Evolutionary conservation across 2,797 vertebrate species (phyloP).

Genomic region (Aplochiton taeniatus): DNA sequence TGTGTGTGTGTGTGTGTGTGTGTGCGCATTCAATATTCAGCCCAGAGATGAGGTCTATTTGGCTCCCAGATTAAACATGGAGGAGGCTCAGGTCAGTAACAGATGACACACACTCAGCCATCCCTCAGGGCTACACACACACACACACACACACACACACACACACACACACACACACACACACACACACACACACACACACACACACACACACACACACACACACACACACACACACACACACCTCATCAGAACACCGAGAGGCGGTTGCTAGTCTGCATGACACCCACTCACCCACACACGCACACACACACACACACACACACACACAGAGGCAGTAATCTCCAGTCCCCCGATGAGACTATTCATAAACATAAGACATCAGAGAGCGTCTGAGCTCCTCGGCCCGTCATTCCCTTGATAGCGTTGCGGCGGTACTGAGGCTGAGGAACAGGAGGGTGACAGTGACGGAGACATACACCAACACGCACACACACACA

Average conservation of each 20-base stretch:
- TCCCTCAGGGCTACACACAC: conserved; percentile 47
- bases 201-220: conserved; percentile 15
- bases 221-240: conserved; percentile 13
- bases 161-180: conserved; percentile 30
- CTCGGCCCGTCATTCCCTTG: no score
- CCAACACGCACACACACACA: no score
- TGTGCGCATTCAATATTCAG: conserved; percentile 66
- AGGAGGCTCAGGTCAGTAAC: conserved; percentile 75
- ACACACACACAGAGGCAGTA: conserved; percentile 47
- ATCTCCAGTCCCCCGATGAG: conserved; percentile 60
- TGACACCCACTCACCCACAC: neutral
- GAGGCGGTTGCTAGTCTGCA: conserved; percentile 26
- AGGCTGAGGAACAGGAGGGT: no score
- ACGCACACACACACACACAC: conserved; percentile 12
- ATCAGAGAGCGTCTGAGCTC: conserved; percentile 1
- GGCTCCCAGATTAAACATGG: conserved; percentile 76
- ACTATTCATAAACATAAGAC: conserved; percentile 71
- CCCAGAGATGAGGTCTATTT: conserved; percentile 70
- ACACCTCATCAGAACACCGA: no score
- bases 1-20: conserved; percentile 21
- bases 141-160: conserved; percentile 29
- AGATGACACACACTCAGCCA: conserved; percentile 70
- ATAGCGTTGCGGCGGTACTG: no score
- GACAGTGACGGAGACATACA: no score
- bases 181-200: conserved; percentile 16